phyloP scores from a whole-genome alignment of 1,140 invertebrate genomes.

The Philopotamus ludificatus region DNA sequence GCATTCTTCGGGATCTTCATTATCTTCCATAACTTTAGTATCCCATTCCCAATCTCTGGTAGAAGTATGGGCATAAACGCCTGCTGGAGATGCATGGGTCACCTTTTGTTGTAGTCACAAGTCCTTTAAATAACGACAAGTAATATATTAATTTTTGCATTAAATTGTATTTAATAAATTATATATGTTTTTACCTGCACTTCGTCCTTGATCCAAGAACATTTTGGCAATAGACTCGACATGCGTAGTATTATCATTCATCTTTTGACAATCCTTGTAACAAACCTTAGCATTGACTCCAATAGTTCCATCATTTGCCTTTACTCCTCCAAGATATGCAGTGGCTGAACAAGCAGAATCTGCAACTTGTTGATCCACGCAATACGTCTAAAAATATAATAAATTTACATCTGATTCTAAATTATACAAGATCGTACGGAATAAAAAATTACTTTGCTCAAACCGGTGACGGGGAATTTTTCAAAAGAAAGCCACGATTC shows the following conservation, averaged over 20 bases:
- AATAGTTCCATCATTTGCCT: conserved; percentile 76
- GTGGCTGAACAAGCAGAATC: conserved; percentile 79
- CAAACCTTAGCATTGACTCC: conserved; percentile 70
- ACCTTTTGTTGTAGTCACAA: conserved; percentile 77
- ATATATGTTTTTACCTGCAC: conserved; percentile 58
- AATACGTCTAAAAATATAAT: conserved; percentile 70
- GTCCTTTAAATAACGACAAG: conserved; percentile 47
- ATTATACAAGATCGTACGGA: not conserved
- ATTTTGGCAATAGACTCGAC: conserved; percentile 68
- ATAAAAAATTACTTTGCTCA: conserved; percentile 64
- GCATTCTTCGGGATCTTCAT: conserved; percentile 49
- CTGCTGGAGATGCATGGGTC: conserved; percentile 74
- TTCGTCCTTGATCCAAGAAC: conserved; percentile 70
- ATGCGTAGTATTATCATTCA: conserved; percentile 57
- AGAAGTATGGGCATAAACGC: conserved; percentile 75
- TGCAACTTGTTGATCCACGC: conserved; percentile 74
- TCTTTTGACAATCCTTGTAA: conserved; percentile 58
- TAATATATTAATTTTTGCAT: not conserved
- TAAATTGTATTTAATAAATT: not conserved
- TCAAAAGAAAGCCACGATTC: conserved; percentile 71
- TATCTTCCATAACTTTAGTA: conserved; percentile 54
- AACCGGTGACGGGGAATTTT: conserved; percentile 71
- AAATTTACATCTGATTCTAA: not conserved
- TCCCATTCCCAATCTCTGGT: conserved; percentile 80
- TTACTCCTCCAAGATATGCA: conserved; percentile 81